Percentiles rank a stretch among this genome's conserved stretches.
These are phyloP conservation scores for Apoda limacodes DNA, from an alignment of 2,888 invertebrate species.

Conservation along the genomic window DNA sequence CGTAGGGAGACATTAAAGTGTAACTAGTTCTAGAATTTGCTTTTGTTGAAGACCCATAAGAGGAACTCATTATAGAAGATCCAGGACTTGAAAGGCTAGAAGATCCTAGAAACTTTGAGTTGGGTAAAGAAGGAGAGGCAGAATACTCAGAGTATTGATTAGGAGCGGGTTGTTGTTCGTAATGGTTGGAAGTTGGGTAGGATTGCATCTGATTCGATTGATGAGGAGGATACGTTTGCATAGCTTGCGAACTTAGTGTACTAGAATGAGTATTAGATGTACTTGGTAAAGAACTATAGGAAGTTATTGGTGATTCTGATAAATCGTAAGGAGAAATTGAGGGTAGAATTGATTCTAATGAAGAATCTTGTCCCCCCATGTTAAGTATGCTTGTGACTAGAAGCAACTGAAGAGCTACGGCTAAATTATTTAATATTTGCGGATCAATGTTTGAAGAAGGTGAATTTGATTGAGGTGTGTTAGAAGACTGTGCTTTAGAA, in stretches of 20 bases:
- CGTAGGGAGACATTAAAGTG: constrained; percentile 37
- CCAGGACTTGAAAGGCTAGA: constrained; percentile 23
- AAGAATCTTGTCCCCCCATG: constrained; percentile 18
- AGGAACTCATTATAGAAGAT: constrained; percentile 16
- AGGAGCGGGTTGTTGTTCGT: constrained; percentile 14
- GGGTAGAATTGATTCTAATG: constrained; percentile 14
- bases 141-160: constrained; percentile 21
- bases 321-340: constrained; percentile 4
- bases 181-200: constrained; percentile 10
- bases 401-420: constrained; percentile 46
- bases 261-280: neutral
- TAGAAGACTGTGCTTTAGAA: too few relatives aligned
- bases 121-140: constrained; percentile 18
- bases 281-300: neutral
- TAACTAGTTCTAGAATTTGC: constrained; percentile 25
- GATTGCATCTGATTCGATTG: constrained; percentile 3
- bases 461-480: too few relatives aligned
- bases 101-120: constrained; percentile 26
- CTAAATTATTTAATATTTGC: constrained; percentile 51
- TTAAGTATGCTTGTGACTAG: constrained; percentile 46
- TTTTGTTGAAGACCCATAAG: constrained; percentile 13
- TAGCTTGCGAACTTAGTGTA: too few relatives aligned
- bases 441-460: too few relatives aligned
- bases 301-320: constrained; percentile 6
- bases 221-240: neutral